These are phyloP conservation scores for Gonocerus acuteangulatus DNA, from an alignment of 2,888 invertebrate species.

Conservation along the genomic window DNA sequence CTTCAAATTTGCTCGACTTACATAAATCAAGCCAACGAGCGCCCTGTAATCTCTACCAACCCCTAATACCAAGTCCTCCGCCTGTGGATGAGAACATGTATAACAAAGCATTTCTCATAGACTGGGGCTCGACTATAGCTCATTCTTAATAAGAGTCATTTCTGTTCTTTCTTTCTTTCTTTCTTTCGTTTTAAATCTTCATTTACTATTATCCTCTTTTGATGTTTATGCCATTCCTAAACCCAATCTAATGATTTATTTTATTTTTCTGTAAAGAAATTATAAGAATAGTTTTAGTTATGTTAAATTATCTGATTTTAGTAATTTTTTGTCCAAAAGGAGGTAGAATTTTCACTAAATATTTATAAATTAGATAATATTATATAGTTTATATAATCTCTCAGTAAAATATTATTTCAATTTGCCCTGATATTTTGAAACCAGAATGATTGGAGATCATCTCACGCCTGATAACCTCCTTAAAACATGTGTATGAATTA, in stretches of 20 bases:
- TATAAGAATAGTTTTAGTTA: no score
- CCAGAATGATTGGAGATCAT: no score
- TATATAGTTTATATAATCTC: no score
- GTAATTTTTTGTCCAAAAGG: no score
- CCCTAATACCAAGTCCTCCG: conserved; percentile 13
- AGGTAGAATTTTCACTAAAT: no score
- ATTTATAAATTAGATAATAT: no score
- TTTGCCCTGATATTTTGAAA: no score
- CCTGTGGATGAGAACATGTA: not conserved
- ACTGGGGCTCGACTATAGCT: conserved; percentile 12
- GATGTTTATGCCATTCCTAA: conserved; percentile 10
- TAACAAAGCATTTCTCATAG: conserved; percentile 18
- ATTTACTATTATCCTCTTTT: not conserved
- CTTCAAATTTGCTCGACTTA: conserved; percentile 31
- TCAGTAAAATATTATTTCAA: no score
- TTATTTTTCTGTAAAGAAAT: not conserved
- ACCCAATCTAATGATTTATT: not conserved
- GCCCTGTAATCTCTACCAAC: conserved; percentile 34
- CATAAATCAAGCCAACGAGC: conserved; percentile 31
- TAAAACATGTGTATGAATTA: no score
- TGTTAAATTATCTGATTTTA: no score
- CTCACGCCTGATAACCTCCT: no score
- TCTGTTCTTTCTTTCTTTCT: not conserved
- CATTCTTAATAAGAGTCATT: not conserved
- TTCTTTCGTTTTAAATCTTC: not conserved